Evolutionary conservation across 2,113 vertebrate genomes (phyloP), one percentile per base, ranked within the genome.

Genomic region (Gobius niger): DNA sequence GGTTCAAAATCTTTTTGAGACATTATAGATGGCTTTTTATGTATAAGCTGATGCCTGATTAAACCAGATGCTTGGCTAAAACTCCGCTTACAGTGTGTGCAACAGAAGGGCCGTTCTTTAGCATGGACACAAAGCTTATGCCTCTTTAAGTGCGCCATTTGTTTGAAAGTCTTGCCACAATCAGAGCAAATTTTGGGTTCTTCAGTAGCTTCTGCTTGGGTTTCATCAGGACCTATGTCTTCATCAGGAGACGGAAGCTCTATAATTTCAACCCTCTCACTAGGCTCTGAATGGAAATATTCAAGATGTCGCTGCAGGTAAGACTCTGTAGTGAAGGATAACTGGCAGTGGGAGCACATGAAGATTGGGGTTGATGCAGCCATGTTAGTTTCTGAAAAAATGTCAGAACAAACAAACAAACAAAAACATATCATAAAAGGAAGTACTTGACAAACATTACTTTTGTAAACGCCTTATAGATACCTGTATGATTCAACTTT

Each of bases 291-390:
- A 80, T 92, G 91, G 41, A 85, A 84, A 61, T 47, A 40, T 7
- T 89, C 78, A 0, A 77, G 64, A 9, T 93, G 92, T 13, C 83
- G 71, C 51, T 89, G 89, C 47, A 93, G 82, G 71, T 91, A 92
- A 62, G 76, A 67, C 82, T 90, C 85, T 0, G 90, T 86, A 0
- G 91, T 91, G 70, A 93, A 93, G 50, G 91, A 78, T 47, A 91
- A 87, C 57, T 76, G 81, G 64, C 93, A 94, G 52, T 79, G 68
- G 24, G 83, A 49, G 62, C 93, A 94, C 18, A 63, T 56, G 63
- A 87, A 91, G 68, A 90, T 34, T 63, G 89, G 73, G 24, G 78
- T 69, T 0, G 74, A 11, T 0, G 41, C 66, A 3, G 78, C 15
- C 1, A 50, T 0, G 6, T 56, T 69, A 12, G 16, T 80, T 68